Evolutionary conservation across 2,888 invertebrate genomes (phyloP).

Genomic region (Operophtera brumata): DNA sequence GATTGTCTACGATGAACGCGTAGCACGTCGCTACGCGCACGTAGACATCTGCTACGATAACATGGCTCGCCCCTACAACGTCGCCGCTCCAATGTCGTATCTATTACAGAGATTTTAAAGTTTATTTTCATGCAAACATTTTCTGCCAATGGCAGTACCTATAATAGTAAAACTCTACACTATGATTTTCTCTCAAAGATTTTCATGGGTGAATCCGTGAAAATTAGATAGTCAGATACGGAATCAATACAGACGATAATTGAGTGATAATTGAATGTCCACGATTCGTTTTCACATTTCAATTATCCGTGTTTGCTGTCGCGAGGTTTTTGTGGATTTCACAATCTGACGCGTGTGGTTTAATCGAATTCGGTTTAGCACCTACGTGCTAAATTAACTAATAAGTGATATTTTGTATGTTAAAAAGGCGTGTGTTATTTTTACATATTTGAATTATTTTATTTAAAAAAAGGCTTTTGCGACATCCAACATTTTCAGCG

Average conservation of each 20-base stretch:
- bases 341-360: not conserved
- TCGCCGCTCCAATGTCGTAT: too few species aligned
- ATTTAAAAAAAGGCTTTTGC: too few species aligned
- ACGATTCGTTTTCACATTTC: constrained; percentile 22
- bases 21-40: not conserved
- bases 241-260: constrained; percentile 6
- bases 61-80: not conserved
- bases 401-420: not conserved
- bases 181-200: not conserved
- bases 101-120: too few species aligned
- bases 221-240: not conserved
- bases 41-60: not conserved
- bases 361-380: not conserved
- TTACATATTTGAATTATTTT: too few species aligned
- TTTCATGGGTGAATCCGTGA: too few species aligned
- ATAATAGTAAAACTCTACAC: too few species aligned
- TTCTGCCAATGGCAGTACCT: too few species aligned
- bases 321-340: constrained; percentile 8
- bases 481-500: too few species aligned
- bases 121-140: too few species aligned
- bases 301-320: constrained; percentile 21
- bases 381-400: not conserved
- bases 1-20: not conserved
- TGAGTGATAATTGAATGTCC: constrained; percentile 3
- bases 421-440: too few species aligned